Base-by-base conservation (phyloP, 2,888 invertebrate genomes). In the Drosophila infuscata region DNA sequence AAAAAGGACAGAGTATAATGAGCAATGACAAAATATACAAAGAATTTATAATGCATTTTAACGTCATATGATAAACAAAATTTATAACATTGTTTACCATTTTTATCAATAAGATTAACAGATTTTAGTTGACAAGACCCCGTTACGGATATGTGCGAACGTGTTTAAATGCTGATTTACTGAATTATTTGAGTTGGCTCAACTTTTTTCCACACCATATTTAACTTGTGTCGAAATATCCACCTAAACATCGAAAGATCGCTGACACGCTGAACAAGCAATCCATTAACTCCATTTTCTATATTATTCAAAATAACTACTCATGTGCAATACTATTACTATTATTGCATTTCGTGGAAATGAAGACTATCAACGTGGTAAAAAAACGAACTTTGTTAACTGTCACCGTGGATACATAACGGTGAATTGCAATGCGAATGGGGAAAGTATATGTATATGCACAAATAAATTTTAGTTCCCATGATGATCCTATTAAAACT, bases 381-480 rank as follows among this genome's bases (percentile, higher is more conserved):
- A 41, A 43, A 57, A 6, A 15, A 12, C 15, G 4, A 30, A 20
- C 4, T 41, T 38, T n/a, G 57, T 57, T 43, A 30, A 41, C 20
- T 43, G 41, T 57, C 30, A 20, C 32, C 57, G 41, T 57, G 57
- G 41, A 43, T 41, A 57, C 57, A 57, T 41, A 57, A 41, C 41
- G 29, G 54, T 36, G 56, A n/a, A 57, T 57, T 54, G 3, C 29
- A n/a, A 29, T 38, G 29, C 36, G 29, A 38, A n/a, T 38, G 11
- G 57, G 32, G 57, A 57, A 57, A 57, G 57, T 57, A 57, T 41
- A 25, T 25, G 20, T 25, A 15, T 15, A 30, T 57, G 12, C 29
- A 38, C 29, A 29, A 29, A 29, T 41, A 9, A 8, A 5, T 15
- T 20, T 5, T 41, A 20, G 12, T n/a, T n/a, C 30, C 56, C 17